These are phyloP conservation scores for Diadumene lineata DNA, from an alignment of 92 coral and sea anemone species.

Conservation along the genomic window DNA sequence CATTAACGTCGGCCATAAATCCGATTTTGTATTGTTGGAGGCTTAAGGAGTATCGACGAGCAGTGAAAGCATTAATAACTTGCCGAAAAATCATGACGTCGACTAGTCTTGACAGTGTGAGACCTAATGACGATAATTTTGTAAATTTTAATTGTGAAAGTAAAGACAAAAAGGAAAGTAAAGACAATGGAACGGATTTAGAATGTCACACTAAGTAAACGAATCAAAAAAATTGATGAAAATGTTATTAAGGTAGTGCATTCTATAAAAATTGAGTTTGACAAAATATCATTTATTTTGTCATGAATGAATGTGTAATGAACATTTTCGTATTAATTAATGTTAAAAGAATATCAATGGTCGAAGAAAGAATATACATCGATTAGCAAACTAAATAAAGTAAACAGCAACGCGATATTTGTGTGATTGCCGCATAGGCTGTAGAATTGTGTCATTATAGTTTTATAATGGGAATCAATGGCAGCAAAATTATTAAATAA, in stretches of 20 bases:
- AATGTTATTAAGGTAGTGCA: neutral
- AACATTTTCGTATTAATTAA: no score
- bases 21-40: constrained; percentile 56
- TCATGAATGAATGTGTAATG: no score
- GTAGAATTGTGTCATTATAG: no score
- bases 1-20: constrained; percentile 32
- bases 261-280: no score
- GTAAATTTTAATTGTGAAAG: neutral
- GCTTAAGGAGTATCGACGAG: constrained; percentile 34
- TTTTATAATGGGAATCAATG: no score
- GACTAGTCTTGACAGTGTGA: constrained; percentile 1
- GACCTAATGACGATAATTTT: neutral
- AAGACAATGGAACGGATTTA: neutral
- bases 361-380: no score
- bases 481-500: no score
- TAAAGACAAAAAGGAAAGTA: neutral
- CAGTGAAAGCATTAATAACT: constrained; percentile 32
- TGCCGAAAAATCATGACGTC: neutral
- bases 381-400: no score
- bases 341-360: no score
- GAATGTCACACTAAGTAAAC: neutral
- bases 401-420: no score
- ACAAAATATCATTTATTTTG: no score
- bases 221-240: neutral
- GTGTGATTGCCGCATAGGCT: no score